phyloP scores from a whole-genome alignment of 2,888 invertebrate genomes.

The Brachycybe producta region DNA sequence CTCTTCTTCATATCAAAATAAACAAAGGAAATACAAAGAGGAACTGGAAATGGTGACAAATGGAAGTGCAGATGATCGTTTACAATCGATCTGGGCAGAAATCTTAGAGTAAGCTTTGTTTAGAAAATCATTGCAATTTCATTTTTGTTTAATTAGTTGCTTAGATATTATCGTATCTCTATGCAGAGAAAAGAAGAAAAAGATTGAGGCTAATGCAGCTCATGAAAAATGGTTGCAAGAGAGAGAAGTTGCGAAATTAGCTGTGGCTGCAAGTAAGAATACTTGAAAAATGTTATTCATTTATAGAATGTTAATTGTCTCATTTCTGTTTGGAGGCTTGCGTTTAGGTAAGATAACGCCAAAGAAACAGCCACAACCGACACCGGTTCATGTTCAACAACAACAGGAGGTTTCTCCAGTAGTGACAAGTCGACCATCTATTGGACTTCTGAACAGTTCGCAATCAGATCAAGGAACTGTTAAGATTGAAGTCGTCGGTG shows the following conservation, averaged over 20 bases:
- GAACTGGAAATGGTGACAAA: conserved; percentile 44
- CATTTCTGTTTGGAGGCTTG: no score
- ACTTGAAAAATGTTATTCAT: no score
- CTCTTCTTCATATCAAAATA: background rate
- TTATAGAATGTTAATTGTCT: no score
- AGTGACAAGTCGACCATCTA: no score
- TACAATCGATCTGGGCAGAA: conserved; percentile 58
- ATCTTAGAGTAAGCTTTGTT: conserved; percentile 47
- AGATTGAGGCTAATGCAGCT: conserved; percentile 51
- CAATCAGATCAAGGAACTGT: no score
- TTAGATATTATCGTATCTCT: conserved; percentile 5
- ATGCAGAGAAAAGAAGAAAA: conserved; percentile 46
- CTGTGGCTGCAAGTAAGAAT: conserved; percentile 11
- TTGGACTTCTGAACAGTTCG: no score
- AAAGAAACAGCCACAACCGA: no score
- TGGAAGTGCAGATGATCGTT: conserved; percentile 53
- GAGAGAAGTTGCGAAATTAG: conserved; percentile 38
- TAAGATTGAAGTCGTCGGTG: no score
- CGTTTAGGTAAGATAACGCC: no score
- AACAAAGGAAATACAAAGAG: conserved; percentile 41
- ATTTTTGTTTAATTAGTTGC: background rate
- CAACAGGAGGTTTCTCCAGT: no score
- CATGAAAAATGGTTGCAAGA: conserved; percentile 50
- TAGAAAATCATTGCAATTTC: background rate
- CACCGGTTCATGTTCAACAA: no score